Conservation (phyloP, 1,140 invertebrate species). For the Panagrolaimus sp. region DNA sequence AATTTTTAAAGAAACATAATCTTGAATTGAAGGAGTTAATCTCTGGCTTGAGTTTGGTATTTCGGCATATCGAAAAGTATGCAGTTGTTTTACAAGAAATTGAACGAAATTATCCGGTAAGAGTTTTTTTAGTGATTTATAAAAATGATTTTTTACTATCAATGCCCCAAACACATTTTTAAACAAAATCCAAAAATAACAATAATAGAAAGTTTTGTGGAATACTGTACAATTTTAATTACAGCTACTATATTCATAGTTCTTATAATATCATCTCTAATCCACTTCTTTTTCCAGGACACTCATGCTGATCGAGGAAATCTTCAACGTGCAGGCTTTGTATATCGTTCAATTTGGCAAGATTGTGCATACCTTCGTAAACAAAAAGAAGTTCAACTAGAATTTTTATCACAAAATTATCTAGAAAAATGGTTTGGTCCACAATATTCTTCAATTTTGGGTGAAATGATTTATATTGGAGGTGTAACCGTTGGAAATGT, state of each 20-base stretch:
- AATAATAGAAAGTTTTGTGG: no score
- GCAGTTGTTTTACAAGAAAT: slow-evolving; percentile 78
- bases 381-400: slow-evolving; percentile 90
- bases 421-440: slow-evolving; percentile 63
- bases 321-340: slow-evolving; percentile 80
- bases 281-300: slow-evolving; percentile 69
- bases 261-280: no score
- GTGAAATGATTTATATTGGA: slow-evolving; percentile 64
- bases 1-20: neutral
- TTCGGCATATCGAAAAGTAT: slow-evolving; percentile 87
- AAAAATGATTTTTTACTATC: no score
- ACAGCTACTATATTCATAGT: no score
- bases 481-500: slow-evolving; percentile 68
- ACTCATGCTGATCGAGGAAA: slow-evolving; percentile 89
- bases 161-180: no score
- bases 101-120: slow-evolving; percentile 70
- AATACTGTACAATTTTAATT: no score
- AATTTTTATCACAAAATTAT: slow-evolving; percentile 84
- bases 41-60: slow-evolving; percentile 84
- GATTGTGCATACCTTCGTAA: slow-evolving; percentile 75
- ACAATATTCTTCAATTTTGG: slow-evolving; percentile 61
- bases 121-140: slow-evolving; percentile 61
- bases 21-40: slow-evolving; percentile 74
- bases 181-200: no score
- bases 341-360: slow-evolving; percentile 89